Conservation (phyloP, 2,113 vertebrate species). For the Tupaia chinensis region DNA sequence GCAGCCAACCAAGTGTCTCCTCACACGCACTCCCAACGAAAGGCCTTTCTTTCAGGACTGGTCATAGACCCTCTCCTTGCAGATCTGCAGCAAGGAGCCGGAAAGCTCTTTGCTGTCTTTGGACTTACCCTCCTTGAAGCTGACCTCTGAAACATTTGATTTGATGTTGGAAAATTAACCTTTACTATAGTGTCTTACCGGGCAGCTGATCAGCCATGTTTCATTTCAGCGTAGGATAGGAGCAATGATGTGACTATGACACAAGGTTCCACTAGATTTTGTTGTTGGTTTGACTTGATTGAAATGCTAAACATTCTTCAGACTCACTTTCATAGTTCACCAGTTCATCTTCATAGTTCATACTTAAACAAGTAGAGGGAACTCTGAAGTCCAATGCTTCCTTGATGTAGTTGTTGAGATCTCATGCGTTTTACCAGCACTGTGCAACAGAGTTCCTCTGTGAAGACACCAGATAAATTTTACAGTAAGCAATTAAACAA, state of each 20-base stretch:
- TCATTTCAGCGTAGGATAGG: neutral
- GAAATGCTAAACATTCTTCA: neutral
- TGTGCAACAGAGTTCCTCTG: neutral
- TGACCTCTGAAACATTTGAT: neutral
- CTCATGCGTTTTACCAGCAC: neutral
- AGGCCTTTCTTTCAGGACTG: neutral
- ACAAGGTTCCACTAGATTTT: neutral
- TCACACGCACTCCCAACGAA: neutral
- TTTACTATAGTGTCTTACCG: neutral
- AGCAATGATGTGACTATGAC: neutral
- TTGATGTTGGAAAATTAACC: constrained; percentile 8
- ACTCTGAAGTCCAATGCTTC: neutral
- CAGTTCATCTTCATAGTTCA: neutral
- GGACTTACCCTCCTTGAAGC: neutral
- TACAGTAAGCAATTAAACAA: neutral
- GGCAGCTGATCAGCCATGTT: neutral
- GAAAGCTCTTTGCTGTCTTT: neutral
- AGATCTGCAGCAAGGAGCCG: neutral
- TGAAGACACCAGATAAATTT: neutral
- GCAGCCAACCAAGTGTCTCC: neutral
- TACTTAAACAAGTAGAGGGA: neutral
- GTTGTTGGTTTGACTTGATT: neutral
- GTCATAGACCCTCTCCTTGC: neutral
- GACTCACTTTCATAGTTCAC: neutral
- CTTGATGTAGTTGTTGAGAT: neutral